phyloP scores from a whole-genome alignment of 2,797 vertebrate genomes.

The Phrynocephalus guinanensis region DNA sequence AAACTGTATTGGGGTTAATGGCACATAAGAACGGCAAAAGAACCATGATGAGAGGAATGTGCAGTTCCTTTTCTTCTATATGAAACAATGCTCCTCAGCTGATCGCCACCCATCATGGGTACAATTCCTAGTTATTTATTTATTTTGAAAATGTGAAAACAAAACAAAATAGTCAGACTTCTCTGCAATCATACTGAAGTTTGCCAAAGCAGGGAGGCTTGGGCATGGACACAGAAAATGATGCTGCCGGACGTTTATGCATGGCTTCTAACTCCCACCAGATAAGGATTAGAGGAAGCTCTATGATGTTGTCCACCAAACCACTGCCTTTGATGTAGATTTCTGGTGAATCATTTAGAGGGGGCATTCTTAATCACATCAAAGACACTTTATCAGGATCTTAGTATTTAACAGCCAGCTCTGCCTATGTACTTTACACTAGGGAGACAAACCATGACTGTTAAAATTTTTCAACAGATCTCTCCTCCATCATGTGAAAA shows the following conservation, averaged over 20 bases:
- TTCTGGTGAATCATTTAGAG: conserved; percentile 66
- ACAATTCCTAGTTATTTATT: neutral
- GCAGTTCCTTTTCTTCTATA: neutral
- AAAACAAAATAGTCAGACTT: too few species aligned
- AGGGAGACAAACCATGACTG: conserved; percentile 20
- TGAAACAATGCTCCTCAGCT: neutral
- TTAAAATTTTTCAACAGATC: conserved; percentile 38
- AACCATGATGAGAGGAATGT: neutral
- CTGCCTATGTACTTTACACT: conserved; percentile 34
- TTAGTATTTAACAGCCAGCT: conserved; percentile 30
- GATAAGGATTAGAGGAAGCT: conserved; percentile 53
- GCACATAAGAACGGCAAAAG: too few species aligned
- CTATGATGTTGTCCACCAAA: conserved; percentile 54
- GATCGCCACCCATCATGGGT: neutral
- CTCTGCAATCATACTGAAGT: neutral
- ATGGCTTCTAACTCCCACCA: conserved; percentile 49
- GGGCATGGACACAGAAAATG: neutral
- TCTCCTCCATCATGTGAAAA: conserved; percentile 30
- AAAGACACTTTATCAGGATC: conserved; percentile 58
- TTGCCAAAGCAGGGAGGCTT: neutral
- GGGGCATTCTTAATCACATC: conserved; percentile 63
- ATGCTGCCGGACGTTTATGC: conserved; percentile 36
- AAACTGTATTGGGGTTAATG: too few species aligned
- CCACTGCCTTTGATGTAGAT: conserved; percentile 63
- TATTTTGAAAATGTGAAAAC: neutral